Conservation (phyloP, 2,888 invertebrate genomes). For the Dolichomitus sp. region DNA sequence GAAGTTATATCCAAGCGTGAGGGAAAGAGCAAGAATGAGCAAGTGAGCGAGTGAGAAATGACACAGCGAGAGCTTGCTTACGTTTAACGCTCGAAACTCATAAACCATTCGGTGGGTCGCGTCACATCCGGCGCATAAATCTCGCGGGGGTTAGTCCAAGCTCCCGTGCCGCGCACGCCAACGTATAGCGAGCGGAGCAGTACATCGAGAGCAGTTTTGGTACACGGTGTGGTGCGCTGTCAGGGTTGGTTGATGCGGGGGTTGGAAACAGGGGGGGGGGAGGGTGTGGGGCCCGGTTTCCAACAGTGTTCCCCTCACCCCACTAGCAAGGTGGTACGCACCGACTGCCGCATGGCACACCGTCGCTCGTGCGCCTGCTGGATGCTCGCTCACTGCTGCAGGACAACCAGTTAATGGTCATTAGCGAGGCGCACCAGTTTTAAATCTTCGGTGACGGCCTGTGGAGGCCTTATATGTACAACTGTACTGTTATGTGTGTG, state of each 20-base stretch:
- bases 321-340: conserved; percentile 51
- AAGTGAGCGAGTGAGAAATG: conserved; percentile 54
- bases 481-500: conserved; percentile 9
- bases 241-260: conserved; percentile 63
- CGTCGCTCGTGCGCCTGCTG: conserved; percentile 49
- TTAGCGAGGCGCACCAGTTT: conserved; percentile 81
- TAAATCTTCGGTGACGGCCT: conserved; percentile 79
- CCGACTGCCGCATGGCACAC: conserved; percentile 61
- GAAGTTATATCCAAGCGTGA: conserved; percentile 18
- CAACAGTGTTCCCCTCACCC: conserved; percentile 4
- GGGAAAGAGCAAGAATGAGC: conserved; percentile 64
- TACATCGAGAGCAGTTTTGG: conserved; percentile 55
- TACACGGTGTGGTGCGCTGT: conserved; percentile 54
- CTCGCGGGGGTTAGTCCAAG: conserved; percentile 77
- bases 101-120: conserved; percentile 81
- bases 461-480: conserved; percentile 57
- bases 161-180: conserved; percentile 63
- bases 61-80: conserved; percentile 67
- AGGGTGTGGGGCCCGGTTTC: conserved; percentile 21
- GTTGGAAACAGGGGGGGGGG: conserved; percentile 49
- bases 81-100: conserved; percentile 79
- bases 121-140: conserved; percentile 85
- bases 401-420: conserved; percentile 83
- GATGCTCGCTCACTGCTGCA: conserved; percentile 60
- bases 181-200: conserved; percentile 39